Evolutionary conservation across 2,797 vertebrate genomes (phyloP).

Genomic region (Morelia viridis): DNA sequence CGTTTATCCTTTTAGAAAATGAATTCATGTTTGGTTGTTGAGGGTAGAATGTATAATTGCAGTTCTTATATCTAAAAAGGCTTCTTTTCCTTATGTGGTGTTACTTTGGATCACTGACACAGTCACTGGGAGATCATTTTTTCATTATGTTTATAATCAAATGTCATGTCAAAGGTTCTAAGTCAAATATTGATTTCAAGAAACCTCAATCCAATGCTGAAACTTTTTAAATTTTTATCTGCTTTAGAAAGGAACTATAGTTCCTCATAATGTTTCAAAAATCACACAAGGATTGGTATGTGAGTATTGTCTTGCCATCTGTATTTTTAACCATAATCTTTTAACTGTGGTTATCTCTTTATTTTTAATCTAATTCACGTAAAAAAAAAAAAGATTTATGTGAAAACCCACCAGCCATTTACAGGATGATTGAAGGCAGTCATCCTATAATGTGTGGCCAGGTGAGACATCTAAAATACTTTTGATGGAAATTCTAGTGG

Average conservation of each 20-base stretch:
- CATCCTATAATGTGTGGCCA: not conserved
- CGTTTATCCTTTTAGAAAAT: conserved; percentile 48
- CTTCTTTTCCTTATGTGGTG: not conserved
- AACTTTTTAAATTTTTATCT: not conserved
- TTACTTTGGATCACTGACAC: not conserved
- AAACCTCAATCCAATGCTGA: not conserved
- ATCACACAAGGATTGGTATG: not conserved
- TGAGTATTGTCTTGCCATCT: not conserved
- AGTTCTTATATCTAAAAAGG: not conserved
- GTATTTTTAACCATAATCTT: not conserved
- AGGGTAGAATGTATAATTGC: not conserved
- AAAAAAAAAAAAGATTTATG: not conserved
- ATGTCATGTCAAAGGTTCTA: not conserved
- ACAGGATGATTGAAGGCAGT: not conserved
- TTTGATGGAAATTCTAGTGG: not conserved
- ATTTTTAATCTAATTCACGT: not conserved
- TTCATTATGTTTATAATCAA: not conserved
- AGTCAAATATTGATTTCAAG: not conserved
- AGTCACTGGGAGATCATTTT: not conserved
- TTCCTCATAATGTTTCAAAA: not conserved
- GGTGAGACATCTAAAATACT: not conserved
- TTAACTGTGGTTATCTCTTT: not conserved
- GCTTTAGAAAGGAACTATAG: not conserved
- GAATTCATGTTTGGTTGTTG: conserved; percentile 20
- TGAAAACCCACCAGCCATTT: not conserved